Conservation (phyloP, 2,113 vertebrate species). For the Xenopus tropicalis region UCB_Xtro_10.0 CM004449.2:15894501-15895000, state of each 20-base stretch:
- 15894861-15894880: constrained; percentile 17
- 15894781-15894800: constrained; percentile 21
- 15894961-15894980: too few species aligned
- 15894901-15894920: too few species aligned
- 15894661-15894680: too few species aligned
- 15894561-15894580: background rate
- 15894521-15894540: background rate
- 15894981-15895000: too few species aligned
- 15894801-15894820: constrained; percentile 36
- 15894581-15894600: background rate
- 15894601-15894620: background rate
- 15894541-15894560: background rate
- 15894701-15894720: background rate
- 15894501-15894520: background rate
- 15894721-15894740: constrained; percentile 2
- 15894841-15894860: constrained; percentile 34
- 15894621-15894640: background rate
- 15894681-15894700: background rate
- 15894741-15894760: constrained; percentile 25
- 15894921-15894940: too few species aligned
- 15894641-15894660: background rate
- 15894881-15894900: background rate
- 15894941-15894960: too few species aligned
- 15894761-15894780: constrained; percentile 32
- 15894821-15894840: constrained; percentile 19